Conservation (phyloP, 2,797 vertebrate species). For the Lutjanus argentimaculatus region DNA sequence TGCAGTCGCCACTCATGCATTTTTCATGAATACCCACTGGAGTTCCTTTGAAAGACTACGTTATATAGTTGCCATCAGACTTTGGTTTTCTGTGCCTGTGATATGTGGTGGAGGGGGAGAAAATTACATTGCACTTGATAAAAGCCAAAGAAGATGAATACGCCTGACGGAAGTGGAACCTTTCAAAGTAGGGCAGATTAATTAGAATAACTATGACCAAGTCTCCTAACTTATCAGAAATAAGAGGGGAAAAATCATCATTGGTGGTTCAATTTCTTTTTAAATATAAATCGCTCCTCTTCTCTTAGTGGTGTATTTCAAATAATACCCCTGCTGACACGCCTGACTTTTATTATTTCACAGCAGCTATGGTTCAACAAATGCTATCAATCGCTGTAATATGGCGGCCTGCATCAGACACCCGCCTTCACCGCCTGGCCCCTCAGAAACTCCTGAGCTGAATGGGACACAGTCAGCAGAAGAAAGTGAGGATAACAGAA, state of each 20-base stretch:
- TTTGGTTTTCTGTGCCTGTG: slow-evolving; percentile 68
- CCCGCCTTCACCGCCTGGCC: slow-evolving; percentile 24
- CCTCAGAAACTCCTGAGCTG: slow-evolving; percentile 52
- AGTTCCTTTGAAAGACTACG: slow-evolving; percentile 72
- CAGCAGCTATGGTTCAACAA: slow-evolving; percentile 62
- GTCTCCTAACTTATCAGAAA: slow-evolving; percentile 42
- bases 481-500: slow-evolving; percentile 56
- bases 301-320: slow-evolving; percentile 44
- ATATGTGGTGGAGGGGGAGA: slow-evolving; percentile 63
- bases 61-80: slow-evolving; percentile 68
- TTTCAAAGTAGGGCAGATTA: slow-evolving; percentile 67
- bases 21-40: slow-evolving; percentile 83
- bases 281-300: slow-evolving; percentile 43
- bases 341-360: slow-evolving; percentile 63
- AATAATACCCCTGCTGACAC: slow-evolving; percentile 54
- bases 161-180: slow-evolving; percentile 37
- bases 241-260: slow-evolving; percentile 9
- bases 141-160: slow-evolving; percentile 72
- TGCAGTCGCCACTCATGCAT: slow-evolving; percentile 83
- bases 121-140: slow-evolving; percentile 72
- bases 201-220: slow-evolving; percentile 66
- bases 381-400: slow-evolving; percentile 63
- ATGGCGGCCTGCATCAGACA: slow-evolving; percentile 46
- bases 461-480: slow-evolving; percentile 66
- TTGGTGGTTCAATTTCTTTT: slow-evolving; percentile 36